Conservation (phyloP, 92 coral and sea anemone species). For the Phymanthus crucifer region DNA sequence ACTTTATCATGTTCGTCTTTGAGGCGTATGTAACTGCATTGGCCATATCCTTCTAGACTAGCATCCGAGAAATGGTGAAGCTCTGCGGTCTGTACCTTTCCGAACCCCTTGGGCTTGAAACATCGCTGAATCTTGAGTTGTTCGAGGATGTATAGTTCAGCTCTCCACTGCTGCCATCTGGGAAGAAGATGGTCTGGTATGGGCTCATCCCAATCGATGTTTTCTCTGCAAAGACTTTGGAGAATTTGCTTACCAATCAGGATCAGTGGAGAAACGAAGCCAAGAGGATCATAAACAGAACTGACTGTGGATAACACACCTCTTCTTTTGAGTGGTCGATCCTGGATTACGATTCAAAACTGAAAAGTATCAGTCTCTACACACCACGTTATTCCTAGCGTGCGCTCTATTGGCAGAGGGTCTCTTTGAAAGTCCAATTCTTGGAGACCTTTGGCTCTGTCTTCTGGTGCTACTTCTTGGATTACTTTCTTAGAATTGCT, state of each 20-base stretch:
- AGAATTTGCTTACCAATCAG: too few relatives aligned
- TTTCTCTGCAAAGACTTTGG: too few relatives aligned
- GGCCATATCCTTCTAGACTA: conserved; percentile 49
- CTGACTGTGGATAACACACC: conserved; percentile 39
- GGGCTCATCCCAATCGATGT: too few relatives aligned
- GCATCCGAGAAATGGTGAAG: conserved; percentile 68
- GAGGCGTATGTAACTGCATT: conserved; percentile 58
- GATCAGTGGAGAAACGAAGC: background rate
- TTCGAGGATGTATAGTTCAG: too few relatives aligned
- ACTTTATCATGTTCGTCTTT: conserved; percentile 35
- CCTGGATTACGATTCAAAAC: conserved; percentile 24
- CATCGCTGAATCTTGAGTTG: too few relatives aligned
- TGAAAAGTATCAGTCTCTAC: conserved; percentile 26
- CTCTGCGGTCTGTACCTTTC: conserved; percentile 26
- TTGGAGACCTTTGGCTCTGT: conserved; percentile 36
- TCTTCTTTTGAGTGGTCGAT: conserved; percentile 30
- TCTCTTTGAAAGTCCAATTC: conserved; percentile 25
- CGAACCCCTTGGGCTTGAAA: background rate
- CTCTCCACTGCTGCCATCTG: too few relatives aligned
- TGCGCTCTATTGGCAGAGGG: conserved; percentile 26
- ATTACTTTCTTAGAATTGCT: conserved; percentile 32
- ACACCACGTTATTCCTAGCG: conserved; percentile 40
- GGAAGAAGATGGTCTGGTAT: too few relatives aligned
- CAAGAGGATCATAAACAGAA: conserved; percentile 37
- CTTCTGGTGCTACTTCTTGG: conserved; percentile 26